Percentiles rank a stretch among this genome's conserved stretches.
Evolutionary conservation across 2,888 invertebrate genomes (phyloP).

Genomic region (Tricholauxania praeusta): DNA sequence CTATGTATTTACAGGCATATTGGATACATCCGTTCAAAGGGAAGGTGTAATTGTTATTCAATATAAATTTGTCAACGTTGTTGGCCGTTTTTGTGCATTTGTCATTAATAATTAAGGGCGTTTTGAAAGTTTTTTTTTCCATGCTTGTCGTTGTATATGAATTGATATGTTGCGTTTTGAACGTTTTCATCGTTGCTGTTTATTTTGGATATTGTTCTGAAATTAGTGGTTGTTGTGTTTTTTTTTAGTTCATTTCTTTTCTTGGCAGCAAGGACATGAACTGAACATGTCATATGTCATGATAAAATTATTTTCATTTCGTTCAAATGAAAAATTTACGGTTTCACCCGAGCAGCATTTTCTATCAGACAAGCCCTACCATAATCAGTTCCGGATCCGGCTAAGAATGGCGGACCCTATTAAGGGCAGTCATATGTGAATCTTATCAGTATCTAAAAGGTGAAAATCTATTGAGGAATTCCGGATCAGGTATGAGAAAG

Average conservation of each 20-base stretch:
- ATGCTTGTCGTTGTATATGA: background rate
- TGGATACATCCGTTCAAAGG: background rate
- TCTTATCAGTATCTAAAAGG: too few species aligned
- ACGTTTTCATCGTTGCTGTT: conserved; percentile 45
- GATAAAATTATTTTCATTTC: too few species aligned
- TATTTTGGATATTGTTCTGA: conserved; percentile 48
- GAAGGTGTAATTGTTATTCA: conserved; percentile 56
- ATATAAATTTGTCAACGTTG: conserved; percentile 44
- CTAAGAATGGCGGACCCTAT: too few species aligned
- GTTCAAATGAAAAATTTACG: too few species aligned
- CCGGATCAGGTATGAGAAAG: too few species aligned
- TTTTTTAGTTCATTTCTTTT: background rate
- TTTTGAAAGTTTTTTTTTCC: conserved; percentile 18
- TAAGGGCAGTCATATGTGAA: too few species aligned
- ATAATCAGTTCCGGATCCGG: too few species aligned
- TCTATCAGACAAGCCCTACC: too few species aligned
- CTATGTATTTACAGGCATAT: background rate
- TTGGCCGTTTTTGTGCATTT: conserved; percentile 47
- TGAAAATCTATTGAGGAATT: too few species aligned
- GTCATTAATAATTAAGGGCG: conserved; percentile 59
- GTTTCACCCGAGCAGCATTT: too few species aligned
- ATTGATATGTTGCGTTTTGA: background rate
- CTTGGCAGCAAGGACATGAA: background rate
- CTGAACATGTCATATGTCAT: too few species aligned
- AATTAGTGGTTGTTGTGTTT: conserved; percentile 6